Evolutionary conservation across 2,113 vertebrate genomes (phyloP).

Genomic region (Tympanuchus pallidicinctus): DNA sequence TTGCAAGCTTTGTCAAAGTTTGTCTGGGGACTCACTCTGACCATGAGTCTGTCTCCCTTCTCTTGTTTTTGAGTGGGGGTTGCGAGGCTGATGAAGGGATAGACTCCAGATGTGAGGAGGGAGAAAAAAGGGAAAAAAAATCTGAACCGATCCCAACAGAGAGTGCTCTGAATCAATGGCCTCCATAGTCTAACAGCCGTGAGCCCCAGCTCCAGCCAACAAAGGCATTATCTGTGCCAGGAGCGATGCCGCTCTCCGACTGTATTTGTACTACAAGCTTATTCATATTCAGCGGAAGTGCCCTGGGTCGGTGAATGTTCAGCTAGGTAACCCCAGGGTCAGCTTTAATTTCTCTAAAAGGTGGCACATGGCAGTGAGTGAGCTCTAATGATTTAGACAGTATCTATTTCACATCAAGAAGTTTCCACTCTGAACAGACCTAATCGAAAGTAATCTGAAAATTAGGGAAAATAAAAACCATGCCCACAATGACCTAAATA

Average conservation of each 20-base stretch:
- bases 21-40: not conserved
- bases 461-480: constrained; percentile 88
- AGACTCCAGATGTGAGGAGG: constrained; percentile 81
- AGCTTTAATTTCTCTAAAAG: constrained; percentile 88
- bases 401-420: constrained; percentile 95
- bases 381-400: constrained; percentile 96
- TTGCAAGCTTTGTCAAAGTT: constrained; percentile 8
- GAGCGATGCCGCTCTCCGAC: constrained; percentile 36
- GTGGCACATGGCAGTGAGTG: constrained; percentile 90
- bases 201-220: constrained; percentile 40
- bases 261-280: constrained; percentile 77
- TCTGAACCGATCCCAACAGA: constrained; percentile 48
- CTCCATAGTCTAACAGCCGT: constrained; percentile 35
- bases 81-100: constrained; percentile 62
- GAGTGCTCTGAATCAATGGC: constrained; percentile 73
- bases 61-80: not conserved
- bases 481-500: constrained; percentile 81
- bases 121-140: not conserved
- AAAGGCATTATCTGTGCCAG: constrained; percentile 71
- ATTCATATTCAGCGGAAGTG: constrained; percentile 90
- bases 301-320: constrained; percentile 87
- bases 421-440: constrained; percentile 80
- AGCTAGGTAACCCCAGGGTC: constrained; percentile 87
- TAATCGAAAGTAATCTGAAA: constrained; percentile 89
- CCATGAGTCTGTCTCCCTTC: not conserved